Base-by-base conservation (phyloP, 2,888 invertebrate genomes). In the Ectemnius cavifrons region DNA sequence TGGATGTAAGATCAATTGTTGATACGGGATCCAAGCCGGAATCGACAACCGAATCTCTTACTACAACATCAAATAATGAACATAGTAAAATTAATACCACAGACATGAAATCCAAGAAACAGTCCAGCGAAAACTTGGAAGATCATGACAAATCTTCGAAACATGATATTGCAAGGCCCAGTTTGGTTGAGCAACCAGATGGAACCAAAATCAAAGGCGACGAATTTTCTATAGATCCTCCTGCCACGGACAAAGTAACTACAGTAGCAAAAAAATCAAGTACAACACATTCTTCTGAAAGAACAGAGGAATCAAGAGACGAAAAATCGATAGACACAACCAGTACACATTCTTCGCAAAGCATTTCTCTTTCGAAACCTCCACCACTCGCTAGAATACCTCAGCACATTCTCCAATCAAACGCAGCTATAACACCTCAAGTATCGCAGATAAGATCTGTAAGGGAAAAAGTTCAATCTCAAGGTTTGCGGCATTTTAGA, bases 331-430 rank as follows among this genome's bases (percentile, higher is more conserved):
- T 3, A 28, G 8, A 14, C 67, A 13, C 45, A 67, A 11, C 4
- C 14, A 37, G 11, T 37, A 27, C 20, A 0, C 13, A 61, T 2
- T 37, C 2, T 13, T 1, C 4, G 0, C 46, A 4, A 2, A n/a
- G 2, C 0, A 28, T 2, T 23, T 4, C 56, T 0, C 27, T 73
- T 0, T 16, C 23, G n/a, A 68, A 76, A 62, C 83, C 81, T 8
- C 83, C 86, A 6, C 86, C 84, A 5, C 70, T 86, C 1, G 52
- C 75, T 0, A 77, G 76, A 64, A 85, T 85, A 2, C 81, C 84
- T 0, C 76, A 72, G 49, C 62, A 71, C 52, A 16, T 74, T 18
- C 11, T 77, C 5, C 65, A 77, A 6, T n/a, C 20, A 6, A 20
- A 16, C 11, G 16, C 46, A 45, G 6, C 27, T 6, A 52, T 37